Evolutionary conservation across 2,888 invertebrate species (phyloP), one percentile per base, ranked within the genome.

Genomic region (Nowickia ferox): DNA sequence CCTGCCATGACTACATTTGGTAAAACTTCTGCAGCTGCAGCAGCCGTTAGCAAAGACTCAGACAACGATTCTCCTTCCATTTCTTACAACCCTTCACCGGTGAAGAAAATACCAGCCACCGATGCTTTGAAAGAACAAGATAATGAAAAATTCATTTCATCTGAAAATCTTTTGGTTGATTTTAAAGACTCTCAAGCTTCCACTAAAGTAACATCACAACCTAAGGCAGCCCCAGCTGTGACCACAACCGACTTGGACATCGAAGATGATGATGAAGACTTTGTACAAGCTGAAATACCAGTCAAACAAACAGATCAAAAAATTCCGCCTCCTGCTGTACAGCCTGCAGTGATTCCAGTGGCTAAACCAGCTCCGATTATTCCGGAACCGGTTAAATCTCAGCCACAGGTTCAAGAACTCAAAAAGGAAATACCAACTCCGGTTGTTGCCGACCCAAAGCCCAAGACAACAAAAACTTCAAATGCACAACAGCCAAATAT

Each of bases 121-220:
- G 90, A 90, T 87, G 91, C 91, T 1, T 89, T 92, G 5, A 92
- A 91, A 82, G 92, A 92, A 83, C 93, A 92, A 87, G 92, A 92
- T 71, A 92, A 92, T 87, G 93, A 93, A 57, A 92, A 93, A 83
- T 93, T 93, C 72, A 93, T 92, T 74, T 93, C 93, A 1, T 92
- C 93, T 15, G 93, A 93, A 86, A 92, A 93, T 90, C 88, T 93
- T 15, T 79, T 92, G 13, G 90, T 91, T 5, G 92, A 93, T 76
- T 92, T 92, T 74, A 92, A 91, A 84, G 89, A 89, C 66, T 87
- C 87, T 46, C 88, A 87, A 22, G 80, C 87, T 61, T 86, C 88
- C 53, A 61, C 77, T 57, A 75, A 65, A 42, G 46, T 71, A 9
- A 44, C 82, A n/a, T 38, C 66, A 51, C 72, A 72, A 66, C 15